Percentiles rank a stretch among this genome's conserved stretches.
Conservation (phyloP, 2,797 vertebrate genomes). For the Ceyx erithaca region DNA sequence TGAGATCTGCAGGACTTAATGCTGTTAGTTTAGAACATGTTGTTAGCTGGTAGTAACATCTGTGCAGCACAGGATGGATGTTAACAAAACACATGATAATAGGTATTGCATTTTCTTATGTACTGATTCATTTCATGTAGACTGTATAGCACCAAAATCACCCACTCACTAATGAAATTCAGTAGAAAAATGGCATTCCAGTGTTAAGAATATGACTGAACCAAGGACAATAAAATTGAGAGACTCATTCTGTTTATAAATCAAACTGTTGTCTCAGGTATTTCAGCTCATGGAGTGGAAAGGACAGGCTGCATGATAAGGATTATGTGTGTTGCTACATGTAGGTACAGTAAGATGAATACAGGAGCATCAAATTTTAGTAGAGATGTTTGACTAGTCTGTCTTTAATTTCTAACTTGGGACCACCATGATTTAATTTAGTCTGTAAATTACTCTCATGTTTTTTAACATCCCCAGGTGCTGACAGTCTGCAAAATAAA, state of each 20-base stretch:
- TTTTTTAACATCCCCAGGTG: not conserved
- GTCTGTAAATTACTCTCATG: not conserved
- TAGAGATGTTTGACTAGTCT: not conserved
- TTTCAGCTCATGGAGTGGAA: not conserved
- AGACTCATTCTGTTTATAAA: not conserved
- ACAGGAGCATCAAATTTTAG: not conserved
- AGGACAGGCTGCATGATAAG: not conserved
- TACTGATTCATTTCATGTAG: constrained; percentile 14
- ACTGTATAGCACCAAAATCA: not conserved
- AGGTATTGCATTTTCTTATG: constrained; percentile 38
- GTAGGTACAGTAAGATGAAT: not conserved
- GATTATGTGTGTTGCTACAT: not conserved
- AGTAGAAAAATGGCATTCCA: constrained; percentile 1
- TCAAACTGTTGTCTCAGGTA: not conserved
- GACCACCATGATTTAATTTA: not conserved
- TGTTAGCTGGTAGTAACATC: constrained; percentile 1
- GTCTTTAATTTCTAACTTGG: not conserved
- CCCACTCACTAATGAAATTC: not conserved
- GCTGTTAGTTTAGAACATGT: not conserved
- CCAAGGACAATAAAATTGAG: not conserved
- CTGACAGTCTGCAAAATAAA: not conserved
- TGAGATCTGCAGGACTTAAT: not conserved
- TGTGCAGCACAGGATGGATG: not conserved
- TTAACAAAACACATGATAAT: constrained; percentile 50
- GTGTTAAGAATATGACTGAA: not conserved